Evolutionary conservation across 2,113 vertebrate species (phyloP).

Genomic region (Xyrauchen texanus): DNA sequence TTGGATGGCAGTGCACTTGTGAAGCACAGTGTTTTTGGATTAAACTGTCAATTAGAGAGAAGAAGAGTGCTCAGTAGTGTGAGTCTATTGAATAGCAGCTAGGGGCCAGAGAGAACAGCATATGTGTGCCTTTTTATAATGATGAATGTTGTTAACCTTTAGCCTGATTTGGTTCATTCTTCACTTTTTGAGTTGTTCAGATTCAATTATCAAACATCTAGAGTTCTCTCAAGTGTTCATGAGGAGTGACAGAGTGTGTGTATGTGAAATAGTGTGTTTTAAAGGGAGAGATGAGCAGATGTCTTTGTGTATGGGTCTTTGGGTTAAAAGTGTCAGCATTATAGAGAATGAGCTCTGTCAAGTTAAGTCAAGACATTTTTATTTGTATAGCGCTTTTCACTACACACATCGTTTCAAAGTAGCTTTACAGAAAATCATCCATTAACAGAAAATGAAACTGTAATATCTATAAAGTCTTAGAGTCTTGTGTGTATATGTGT

Average conservation of each 20-base stretch:
- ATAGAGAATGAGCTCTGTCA: not conserved
- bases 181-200: slow-evolving; percentile 38
- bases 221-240: slow-evolving; percentile 32
- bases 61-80: slow-evolving; percentile 4
- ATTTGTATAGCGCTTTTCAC: not conserved
- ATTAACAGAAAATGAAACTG: no score
- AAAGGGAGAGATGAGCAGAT: not conserved
- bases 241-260: slow-evolving; percentile 10
- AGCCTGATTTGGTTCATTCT: slow-evolving; percentile 19
- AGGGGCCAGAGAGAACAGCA: slow-evolving; percentile 18
- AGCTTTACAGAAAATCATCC: no score
- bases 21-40: slow-evolving; percentile 7
- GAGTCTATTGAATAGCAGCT: slow-evolving; percentile 21
- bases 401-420: no score
- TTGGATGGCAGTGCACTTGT: slow-evolving; percentile 13
- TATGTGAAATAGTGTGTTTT: not conserved
- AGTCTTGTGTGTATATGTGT: not conserved
- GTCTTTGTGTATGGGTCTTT: not conserved
- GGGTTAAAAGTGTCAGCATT: slow-evolving; percentile 9
- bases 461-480: no score
- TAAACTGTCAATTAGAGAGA: slow-evolving; percentile 29
- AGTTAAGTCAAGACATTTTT: not conserved
- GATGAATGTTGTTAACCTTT: slow-evolving; percentile 53
- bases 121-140: slow-evolving; percentile 40
- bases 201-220: slow-evolving; percentile 42